A percentile compares a stretch with the other conserved stretches of the same genome.
Evolutionary conservation across 2,113 vertebrate species (phyloP).

Genomic region (Apistogramma diplotaenia): DNA sequence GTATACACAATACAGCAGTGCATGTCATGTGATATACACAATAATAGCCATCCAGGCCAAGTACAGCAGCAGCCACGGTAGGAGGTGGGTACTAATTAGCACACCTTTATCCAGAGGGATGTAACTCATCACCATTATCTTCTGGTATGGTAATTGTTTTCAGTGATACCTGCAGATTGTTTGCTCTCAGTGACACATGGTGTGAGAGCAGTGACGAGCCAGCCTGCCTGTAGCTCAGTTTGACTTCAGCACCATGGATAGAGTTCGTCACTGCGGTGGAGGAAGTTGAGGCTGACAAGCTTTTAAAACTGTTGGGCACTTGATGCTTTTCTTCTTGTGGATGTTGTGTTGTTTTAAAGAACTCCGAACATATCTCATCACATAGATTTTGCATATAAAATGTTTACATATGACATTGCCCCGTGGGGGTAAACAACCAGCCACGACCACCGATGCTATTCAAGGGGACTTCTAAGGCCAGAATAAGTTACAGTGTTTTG

Average conservation of each 20-base stretch:
- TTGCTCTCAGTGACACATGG: not conserved
- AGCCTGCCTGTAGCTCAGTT: not conserved
- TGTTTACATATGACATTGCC: not conserved
- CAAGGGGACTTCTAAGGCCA: not conserved
- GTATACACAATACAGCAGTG: not conserved
- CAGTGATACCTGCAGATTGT: not conserved
- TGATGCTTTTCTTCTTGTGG: not conserved
- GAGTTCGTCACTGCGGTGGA: not conserved
- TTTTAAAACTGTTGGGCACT: not conserved
- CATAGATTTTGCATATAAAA: not conserved
- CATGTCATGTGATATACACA: not conserved
- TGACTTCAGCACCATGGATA: conserved; percentile 71
- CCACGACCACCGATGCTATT: not conserved
- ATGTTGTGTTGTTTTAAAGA: not conserved
- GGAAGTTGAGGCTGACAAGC: not conserved
- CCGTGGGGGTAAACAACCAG: not conserved
- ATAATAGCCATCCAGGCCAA: not conserved
- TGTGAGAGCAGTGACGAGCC: not conserved
- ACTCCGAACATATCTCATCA: not conserved
- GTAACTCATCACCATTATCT: conserved; percentile 5
- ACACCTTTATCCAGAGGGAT: conserved; percentile 1
- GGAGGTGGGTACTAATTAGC: conserved; percentile 25
- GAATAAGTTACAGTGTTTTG: not conserved
- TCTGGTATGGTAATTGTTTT: conserved; percentile 21
- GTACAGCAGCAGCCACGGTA: not conserved